Evolutionary conservation across 2,113 vertebrate species (phyloP).

Genomic region (Nipponia nippon): DNA sequence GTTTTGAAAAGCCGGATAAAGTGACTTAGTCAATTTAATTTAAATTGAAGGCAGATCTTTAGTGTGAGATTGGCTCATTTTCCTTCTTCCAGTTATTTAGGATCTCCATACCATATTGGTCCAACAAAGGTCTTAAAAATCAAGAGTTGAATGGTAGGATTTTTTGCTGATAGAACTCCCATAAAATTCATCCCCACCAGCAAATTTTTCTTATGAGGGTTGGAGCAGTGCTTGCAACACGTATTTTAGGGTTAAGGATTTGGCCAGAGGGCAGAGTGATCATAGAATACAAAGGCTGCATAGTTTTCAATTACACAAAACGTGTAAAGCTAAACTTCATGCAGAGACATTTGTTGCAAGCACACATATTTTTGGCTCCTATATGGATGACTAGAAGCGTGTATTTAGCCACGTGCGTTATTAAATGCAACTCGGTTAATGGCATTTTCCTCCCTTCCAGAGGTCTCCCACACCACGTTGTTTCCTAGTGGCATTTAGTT

Average conservation of each 20-base stretch:
- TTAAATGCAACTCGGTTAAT: background rate
- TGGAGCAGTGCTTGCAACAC: background rate
- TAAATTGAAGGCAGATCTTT: background rate
- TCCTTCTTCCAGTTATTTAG: background rate
- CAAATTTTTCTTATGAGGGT: background rate
- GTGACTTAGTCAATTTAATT: background rate
- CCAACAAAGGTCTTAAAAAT: background rate
- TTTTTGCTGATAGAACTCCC: background rate
- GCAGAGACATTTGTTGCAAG: background rate
- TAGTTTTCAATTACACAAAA: background rate
- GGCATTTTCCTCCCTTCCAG: background rate
- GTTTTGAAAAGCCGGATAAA: slow-evolving; percentile 3
- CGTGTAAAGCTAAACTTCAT: background rate
- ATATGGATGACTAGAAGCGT: background rate
- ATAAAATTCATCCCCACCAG: slow-evolving; percentile 1
- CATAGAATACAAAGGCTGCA: background rate
- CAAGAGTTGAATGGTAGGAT: background rate
- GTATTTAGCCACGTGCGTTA: background rate
- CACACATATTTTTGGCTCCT: background rate
- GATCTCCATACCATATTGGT: background rate
- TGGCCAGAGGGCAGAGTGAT: background rate
- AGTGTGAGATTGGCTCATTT: background rate
- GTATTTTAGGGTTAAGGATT: background rate
- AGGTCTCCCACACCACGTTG: background rate
- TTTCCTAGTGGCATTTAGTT: background rate